Conservation (phyloP, 2,113 vertebrate genomes). For the Numida meleagris region DNA sequence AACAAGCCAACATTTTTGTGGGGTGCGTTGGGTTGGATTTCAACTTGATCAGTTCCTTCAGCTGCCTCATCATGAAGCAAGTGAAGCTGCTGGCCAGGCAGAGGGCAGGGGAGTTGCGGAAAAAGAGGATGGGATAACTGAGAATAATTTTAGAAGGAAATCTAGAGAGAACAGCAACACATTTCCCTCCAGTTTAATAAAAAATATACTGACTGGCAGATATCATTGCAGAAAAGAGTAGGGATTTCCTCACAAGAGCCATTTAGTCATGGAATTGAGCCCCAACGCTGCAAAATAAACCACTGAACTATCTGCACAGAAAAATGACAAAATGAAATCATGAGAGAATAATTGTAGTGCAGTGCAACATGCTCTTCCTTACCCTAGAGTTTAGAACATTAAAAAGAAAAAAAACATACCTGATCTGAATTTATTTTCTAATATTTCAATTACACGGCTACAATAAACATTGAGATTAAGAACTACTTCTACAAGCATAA, state of each 20-base stretch:
- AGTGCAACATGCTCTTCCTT: neutral
- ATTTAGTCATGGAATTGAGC: neutral
- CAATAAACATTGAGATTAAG: neutral
- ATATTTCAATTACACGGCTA: neutral
- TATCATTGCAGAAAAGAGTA: neutral
- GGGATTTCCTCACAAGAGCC: neutral
- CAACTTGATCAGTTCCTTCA: neutral
- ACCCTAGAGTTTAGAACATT: neutral
- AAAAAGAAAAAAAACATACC: neutral
- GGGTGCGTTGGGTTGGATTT: neutral
- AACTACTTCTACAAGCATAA: neutral
- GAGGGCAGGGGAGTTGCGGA: neutral
- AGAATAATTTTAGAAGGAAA: rapidly evolving
- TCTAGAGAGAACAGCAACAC: neutral
- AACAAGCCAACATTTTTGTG: neutral
- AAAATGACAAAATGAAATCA: neutral
- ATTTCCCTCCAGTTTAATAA: neutral
- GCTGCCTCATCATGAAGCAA: neutral
- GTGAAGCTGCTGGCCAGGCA: neutral
- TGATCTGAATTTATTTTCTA: neutral
- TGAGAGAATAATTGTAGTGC: neutral
- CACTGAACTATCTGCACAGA: neutral
- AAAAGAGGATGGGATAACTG: neutral
- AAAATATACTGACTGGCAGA: neutral
- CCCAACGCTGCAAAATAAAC: neutral